phyloP scores from a whole-genome alignment of 1,140 invertebrate genomes.

The Leguminivora glycinivorella region DNA sequence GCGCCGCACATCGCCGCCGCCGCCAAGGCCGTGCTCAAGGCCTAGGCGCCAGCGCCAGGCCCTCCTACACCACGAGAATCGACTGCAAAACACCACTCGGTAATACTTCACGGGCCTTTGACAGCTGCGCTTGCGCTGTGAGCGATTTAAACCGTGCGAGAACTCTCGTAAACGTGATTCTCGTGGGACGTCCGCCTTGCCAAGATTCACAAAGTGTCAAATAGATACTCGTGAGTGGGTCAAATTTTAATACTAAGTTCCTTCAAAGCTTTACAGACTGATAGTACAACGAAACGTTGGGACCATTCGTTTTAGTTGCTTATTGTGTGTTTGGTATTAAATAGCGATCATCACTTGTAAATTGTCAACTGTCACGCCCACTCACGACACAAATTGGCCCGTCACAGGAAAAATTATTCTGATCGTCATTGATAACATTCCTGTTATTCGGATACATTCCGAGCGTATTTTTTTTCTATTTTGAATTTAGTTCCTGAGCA shows the following conservation, averaged over 20 bases:
- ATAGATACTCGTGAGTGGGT: background rate
- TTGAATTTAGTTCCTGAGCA: slow-evolving; percentile 16
- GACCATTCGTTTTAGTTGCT: background rate
- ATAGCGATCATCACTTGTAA: background rate
- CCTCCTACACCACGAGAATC: background rate
- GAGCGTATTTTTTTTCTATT: background rate
- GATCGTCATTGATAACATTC: slow-evolving; percentile 6
- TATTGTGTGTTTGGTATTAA: background rate
- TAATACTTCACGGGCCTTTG: no score
- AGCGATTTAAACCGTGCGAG: no score
- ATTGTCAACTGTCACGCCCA: background rate
- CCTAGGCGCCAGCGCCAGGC: slow-evolving; percentile 55
- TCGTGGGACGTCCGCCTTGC: background rate
- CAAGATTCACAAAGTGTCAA: background rate
- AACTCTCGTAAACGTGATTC: no score
- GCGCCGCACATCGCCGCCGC: slow-evolving; percentile 88
- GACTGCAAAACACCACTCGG: no score
- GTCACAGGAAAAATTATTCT: background rate
- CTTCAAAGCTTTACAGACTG: background rate
- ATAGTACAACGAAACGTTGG: background rate
- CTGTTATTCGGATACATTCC: slow-evolving; percentile 4
- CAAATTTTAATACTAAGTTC: no score
- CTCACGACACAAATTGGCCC: background rate
- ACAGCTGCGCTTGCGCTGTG: no score
- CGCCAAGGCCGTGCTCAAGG: slow-evolving; percentile 82